Percentiles rank a stretch among this genome's conserved stretches.
Evolutionary conservation across 2,888 invertebrate genomes (phyloP).

Genomic region (Cephus pulcher): DNA sequence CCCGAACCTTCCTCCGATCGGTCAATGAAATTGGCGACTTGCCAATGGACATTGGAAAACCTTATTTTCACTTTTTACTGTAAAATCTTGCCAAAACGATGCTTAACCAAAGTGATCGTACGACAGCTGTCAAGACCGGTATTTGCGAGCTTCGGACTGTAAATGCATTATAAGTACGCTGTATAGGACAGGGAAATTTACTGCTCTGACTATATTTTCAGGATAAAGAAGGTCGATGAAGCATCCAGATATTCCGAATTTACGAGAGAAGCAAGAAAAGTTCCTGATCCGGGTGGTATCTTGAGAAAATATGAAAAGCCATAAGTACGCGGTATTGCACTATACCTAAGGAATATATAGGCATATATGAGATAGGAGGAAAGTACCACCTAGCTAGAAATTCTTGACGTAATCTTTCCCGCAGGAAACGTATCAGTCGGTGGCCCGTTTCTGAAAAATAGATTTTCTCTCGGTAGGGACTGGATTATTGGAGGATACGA

Average conservation of each 20-base stretch:
- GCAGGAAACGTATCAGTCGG: background rate
- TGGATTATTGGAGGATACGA: background rate
- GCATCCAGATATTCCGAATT: background rate
- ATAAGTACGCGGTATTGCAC: background rate
- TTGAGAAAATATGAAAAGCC: background rate
- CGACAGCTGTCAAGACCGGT: background rate
- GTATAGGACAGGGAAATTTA: background rate
- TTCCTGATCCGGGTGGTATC: background rate
- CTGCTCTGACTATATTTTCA: background rate
- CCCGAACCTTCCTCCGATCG: background rate
- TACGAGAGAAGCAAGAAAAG: background rate
- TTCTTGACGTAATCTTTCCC: background rate
- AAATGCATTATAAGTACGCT: background rate
- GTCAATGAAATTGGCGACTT: background rate
- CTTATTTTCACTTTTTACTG: background rate
- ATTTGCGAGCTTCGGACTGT: background rate
- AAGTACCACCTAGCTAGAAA: background rate
- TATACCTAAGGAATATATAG: too few relatives aligned
- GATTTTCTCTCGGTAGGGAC: background rate
- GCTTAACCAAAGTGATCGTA: background rate
- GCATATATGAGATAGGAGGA: background rate
- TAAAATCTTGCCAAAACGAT: background rate
- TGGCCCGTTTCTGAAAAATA: background rate
- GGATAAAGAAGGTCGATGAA: background rate
- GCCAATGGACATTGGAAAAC: background rate